Base-by-base conservation (phyloP, 2,888 invertebrate genomes). In the Dastarcus helophoroides region DNA sequence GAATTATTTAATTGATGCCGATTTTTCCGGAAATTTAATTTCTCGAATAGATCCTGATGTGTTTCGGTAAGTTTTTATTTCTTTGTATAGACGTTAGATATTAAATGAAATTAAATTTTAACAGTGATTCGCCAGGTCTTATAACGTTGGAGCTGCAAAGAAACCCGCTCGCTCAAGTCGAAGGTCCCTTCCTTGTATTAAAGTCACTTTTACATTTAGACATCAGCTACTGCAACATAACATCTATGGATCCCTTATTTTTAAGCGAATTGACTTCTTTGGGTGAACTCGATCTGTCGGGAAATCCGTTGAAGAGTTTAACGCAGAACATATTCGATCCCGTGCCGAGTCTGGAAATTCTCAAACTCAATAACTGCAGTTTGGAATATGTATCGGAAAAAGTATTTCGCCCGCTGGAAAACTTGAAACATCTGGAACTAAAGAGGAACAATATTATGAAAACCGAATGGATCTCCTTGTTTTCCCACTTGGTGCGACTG, bases 121-220 rank as follows among this genome's bases (percentile, higher is more conserved):
- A 33, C 71, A 79, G 79, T 46, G 76, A 77, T 51, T 72, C 71
- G 26, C 71, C 72, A 3, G 79, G 79, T 10, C 64, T 80, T 30
- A 69, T 79, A 31, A 74, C 76, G 32, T 63, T 80, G 43, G 79
- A 79, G 49, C 64, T 80, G 3, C 76, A 79, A 53, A 71, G 73
- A 45, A 80, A 80, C 51, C 76, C 75, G 1, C 55, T 79, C 38
- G 63, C 64, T 32, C 54, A 62, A 30, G 68, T 76, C 2, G 69
- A 71, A n/a, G 78, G 75, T 3, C 68, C 73, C 3, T 77, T 80
- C 48, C 55, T 80, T 14, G 64, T 71, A 32, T 76, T 76, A 19
- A 65, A 68, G 35, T 75, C 79, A 1, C 61, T 80, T 27, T 69
- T 76, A 41, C 77, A 73, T 48, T 63, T 80, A 36, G 79, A 79